A percentile compares a stretch with the other conserved stretches of the same genome.
Evolutionary conservation across 2,113 vertebrate species (phyloP).

Genomic region (Sinocyclocheilus grahami): DNA sequence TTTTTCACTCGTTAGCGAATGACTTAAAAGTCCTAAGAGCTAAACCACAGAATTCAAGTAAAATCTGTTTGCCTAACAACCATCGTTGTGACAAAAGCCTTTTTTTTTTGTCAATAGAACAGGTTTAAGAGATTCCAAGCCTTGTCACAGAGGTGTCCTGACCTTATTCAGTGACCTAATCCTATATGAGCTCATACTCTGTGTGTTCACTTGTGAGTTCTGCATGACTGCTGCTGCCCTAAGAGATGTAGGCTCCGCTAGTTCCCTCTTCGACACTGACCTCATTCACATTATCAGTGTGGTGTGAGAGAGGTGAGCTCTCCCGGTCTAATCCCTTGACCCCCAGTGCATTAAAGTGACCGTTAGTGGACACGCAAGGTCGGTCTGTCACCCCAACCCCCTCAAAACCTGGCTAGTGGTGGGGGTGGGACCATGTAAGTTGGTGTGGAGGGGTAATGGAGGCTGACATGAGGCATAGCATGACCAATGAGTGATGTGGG

Average conservation of each 20-base stretch:
- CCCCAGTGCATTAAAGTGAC: constrained; percentile 75
- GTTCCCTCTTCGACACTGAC: constrained; percentile 69
- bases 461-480: constrained; percentile 3
- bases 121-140: constrained; percentile 41
- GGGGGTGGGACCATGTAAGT: constrained; percentile 45
- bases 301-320: constrained; percentile 70
- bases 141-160: constrained; percentile 55
- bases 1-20: background rate
- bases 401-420: background rate
- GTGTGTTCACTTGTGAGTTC: constrained; percentile 76
- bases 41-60: background rate
- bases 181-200: constrained; percentile 76
- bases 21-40: constrained; percentile 2
- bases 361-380: constrained; percentile 73
- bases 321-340: constrained; percentile 74
- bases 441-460: constrained; percentile 37
- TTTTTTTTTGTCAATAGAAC: constrained; percentile 28
- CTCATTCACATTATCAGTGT: constrained; percentile 71
- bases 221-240: constrained; percentile 77
- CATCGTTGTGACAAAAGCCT: background rate
- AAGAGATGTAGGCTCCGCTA: constrained; percentile 63
- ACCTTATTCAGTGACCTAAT: constrained; percentile 69
- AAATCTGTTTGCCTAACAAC: constrained; percentile 22
- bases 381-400: constrained; percentile 68
- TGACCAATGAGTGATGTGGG: constrained; percentile 42